These are phyloP conservation scores for Leptodactylus fuscus DNA, from an alignment of 2,113 vertebrate genomes.

Conservation along the genomic window DNA sequence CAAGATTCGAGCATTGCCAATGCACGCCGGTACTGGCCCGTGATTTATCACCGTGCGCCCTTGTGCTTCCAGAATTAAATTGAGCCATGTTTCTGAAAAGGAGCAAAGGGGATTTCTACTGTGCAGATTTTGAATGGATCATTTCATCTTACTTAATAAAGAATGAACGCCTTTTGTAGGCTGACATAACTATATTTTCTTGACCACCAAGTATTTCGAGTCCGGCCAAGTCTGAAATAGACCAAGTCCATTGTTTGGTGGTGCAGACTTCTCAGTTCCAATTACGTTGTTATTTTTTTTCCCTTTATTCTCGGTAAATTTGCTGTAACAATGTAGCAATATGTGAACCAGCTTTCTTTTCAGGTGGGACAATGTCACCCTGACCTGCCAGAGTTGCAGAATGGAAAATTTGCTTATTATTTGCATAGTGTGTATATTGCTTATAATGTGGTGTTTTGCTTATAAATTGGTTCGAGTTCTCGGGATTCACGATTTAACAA, in stretches of 20 bases:
- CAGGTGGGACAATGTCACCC: slow-evolving; percentile 2
- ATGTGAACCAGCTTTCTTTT: not conserved
- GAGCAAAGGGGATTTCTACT: slow-evolving; percentile 39
- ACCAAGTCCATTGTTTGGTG: slow-evolving; percentile 13
- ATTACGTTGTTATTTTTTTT: not conserved
- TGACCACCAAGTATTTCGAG: slow-evolving; percentile 27
- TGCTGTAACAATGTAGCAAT: slow-evolving; percentile 25
- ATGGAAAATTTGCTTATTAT: not conserved
- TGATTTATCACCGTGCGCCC: slow-evolving; percentile 41
- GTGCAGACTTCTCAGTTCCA: not conserved
- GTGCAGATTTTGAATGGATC: slow-evolving; percentile 33
- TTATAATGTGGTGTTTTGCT: not conserved
- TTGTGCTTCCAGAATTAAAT: slow-evolving; percentile 50
- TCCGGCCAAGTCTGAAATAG: not conserved
- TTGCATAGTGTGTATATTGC: slow-evolving; percentile 1
- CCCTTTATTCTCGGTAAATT: slow-evolving; percentile 9
- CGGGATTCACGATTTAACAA: not conserved
- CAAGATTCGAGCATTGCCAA: slow-evolving; percentile 27
- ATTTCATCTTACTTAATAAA: slow-evolving; percentile 55
- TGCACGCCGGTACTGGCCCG: slow-evolving; percentile 3
- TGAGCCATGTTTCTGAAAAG: slow-evolving; percentile 55
- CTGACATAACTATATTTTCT: slow-evolving; percentile 34
- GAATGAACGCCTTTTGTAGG: slow-evolving; percentile 30
- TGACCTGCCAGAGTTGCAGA: not conserved
- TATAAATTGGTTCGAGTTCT: not conserved